phyloP scores from a whole-genome alignment of 2,113 vertebrate genomes.

The Leucoraja erinaceus region DNA sequence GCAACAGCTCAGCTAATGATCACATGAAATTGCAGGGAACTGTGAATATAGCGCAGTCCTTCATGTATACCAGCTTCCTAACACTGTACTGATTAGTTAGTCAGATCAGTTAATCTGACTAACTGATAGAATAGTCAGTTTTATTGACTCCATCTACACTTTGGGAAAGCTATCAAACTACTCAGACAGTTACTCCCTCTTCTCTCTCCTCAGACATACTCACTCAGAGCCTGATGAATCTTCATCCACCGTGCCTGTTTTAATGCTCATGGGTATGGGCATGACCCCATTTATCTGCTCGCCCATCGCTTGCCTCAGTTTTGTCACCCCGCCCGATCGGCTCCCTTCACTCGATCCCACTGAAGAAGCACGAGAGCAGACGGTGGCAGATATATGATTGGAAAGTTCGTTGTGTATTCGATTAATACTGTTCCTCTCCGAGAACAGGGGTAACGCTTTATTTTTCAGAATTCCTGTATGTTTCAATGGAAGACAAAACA shows the following conservation, averaged over 20 bases:
- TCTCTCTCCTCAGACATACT: conserved; percentile 53
- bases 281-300: conserved; percentile 69
- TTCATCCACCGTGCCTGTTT: conserved; percentile 72
- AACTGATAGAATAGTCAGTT: too few species aligned
- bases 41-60: too few species aligned
- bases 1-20: too few species aligned
- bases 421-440: conserved; percentile 69
- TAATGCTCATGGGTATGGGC: conserved; percentile 75
- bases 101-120: too few species aligned
- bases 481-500: not conserved
- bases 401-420: conserved; percentile 61
- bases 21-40: too few species aligned
- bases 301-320: conserved; percentile 54
- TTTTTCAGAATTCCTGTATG: conserved; percentile 76
- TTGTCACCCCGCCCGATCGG: conserved; percentile 40
- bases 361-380: conserved; percentile 62
- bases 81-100: too few species aligned
- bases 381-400: conserved; percentile 47
- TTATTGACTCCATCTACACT: too few species aligned
- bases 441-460: conserved; percentile 73
- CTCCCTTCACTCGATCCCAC: conserved; percentile 58
- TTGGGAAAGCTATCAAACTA: too few species aligned
- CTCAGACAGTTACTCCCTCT: too few species aligned
- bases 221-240: conserved; percentile 92
- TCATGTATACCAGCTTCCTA: too few species aligned